Evolutionary conservation across 2,888 invertebrate genomes (phyloP).

Genomic region (Lobophora halterata): DNA sequence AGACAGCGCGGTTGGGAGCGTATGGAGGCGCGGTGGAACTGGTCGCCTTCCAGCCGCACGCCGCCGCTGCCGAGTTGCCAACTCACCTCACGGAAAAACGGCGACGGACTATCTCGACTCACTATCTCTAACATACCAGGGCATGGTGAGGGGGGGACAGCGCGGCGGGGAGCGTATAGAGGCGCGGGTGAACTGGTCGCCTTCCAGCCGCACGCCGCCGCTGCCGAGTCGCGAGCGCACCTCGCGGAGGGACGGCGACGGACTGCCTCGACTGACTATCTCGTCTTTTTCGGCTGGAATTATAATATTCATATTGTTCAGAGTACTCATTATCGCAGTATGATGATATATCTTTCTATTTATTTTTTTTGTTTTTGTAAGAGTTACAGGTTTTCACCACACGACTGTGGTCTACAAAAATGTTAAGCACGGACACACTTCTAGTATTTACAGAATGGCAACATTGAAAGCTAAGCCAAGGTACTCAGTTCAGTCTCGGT

Average conservation of each 20-base stretch:
- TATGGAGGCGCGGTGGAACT: conserved; percentile 86
- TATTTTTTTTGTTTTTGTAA: conserved; percentile 2
- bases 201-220: conserved; percentile 83
- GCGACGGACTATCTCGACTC: conserved; percentile 71
- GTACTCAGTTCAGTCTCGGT: conserved; percentile 22
- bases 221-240: conserved; percentile 83
- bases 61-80: conserved; percentile 84
- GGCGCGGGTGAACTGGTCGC: conserved; percentile 85
- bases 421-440: conserved; percentile 5
- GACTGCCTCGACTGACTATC: conserved; percentile 61
- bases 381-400: no score
- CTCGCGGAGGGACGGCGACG: conserved; percentile 84
- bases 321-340: no score
- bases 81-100: conserved; percentile 84
- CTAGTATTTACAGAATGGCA: conserved; percentile 20
- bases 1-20: conserved; percentile 85
- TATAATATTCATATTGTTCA: not conserved
- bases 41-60: conserved; percentile 83
- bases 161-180: conserved; percentile 85
- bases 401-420: not conserved
- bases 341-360: no score
- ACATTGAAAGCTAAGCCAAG: conserved; percentile 33
- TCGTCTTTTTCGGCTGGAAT: conserved; percentile 81
- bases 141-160: conserved; percentile 77
- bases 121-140: conserved; percentile 43